Base-by-base conservation (phyloP, 2,888 invertebrate species). In the Biston stratarius region DNA sequence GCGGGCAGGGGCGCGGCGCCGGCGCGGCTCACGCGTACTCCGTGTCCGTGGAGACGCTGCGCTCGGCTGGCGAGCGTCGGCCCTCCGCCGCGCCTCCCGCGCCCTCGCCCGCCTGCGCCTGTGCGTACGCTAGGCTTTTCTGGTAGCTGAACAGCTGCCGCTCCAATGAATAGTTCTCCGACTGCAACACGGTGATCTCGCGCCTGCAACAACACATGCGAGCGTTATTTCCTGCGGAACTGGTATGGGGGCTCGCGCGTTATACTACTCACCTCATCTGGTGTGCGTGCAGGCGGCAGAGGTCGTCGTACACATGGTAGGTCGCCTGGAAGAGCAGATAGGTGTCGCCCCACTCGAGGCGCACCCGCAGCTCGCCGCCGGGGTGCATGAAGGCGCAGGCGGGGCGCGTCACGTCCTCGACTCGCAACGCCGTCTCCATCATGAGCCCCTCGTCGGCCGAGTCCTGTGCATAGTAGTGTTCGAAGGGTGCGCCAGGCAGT, bases 161-260 rank as follows among this genome's bases (percentile, higher is more conserved):
- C 90, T 97, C 97, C 80, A 97, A 93, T 70, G 96, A 96, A 87
- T 97, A 96, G 86, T 97, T 97, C 88, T 97, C 97, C n/a, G 97
- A 96, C 85, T 97, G 97, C 58, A 97, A 94, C 11, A 96, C 96
- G 72, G 95, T 94, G 73, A 97, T 96, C 87, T 97, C 97, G 56
- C 97, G 95, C 83, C 97, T 97, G 94, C 12, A 92, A 93, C 77
- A 69, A 66, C 9, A 15, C 24, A 11, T 14, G 15, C 33, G 55
- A 34, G 15, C 24, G 58, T 12, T 6, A 60, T 14, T 42, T 44
- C 8, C 5, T 34, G 60, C 51, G 33, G 12, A 0, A 12, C 5
- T 12, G 10, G 2, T 24, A 24, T 24, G 24, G 40, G 5, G 38
- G 14, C 11, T 14, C 11, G 44, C 33, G 7, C 14, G 56, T 36